Percentiles rank a stretch among this genome's conserved stretches.
Evolutionary conservation across 2,113 vertebrate genomes (phyloP).

Genomic region (Enhydra lutris): DNA sequence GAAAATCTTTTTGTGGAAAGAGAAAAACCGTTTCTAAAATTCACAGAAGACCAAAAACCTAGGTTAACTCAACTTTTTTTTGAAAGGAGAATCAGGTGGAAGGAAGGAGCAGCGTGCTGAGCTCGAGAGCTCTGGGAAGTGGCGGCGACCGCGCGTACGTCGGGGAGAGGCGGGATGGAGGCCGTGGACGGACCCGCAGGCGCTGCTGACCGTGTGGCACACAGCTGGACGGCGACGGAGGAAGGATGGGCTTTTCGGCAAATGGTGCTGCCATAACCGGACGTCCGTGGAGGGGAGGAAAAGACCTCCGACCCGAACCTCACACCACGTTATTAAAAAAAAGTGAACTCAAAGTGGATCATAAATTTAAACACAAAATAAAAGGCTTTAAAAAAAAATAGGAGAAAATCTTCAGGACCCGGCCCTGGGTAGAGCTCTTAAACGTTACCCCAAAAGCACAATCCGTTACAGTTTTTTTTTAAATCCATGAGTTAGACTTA

Average conservation of each 20-base stretch:
- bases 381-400: neutral
- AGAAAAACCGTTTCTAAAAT: neutral
- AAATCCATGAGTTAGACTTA: neutral
- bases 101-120: neutral
- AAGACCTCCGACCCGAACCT: too few species aligned
- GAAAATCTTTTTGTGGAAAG: neutral
- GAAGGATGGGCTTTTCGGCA: neutral
- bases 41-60: neutral
- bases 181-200: accelerated
- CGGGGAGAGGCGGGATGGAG: accelerated
- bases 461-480: neutral
- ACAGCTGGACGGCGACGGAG: accelerated
- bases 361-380: neutral
- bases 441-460: neutral
- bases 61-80: neutral
- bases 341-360: too few species aligned
- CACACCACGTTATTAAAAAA: neutral
- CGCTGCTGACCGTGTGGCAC: accelerated
- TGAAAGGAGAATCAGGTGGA: neutral
- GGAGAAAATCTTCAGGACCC: neutral
- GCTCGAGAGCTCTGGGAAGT: neutral
- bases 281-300: accelerated
- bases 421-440: neutral
- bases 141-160: accelerated
- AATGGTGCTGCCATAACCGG: accelerated